phyloP scores from a whole-genome alignment of 2,113 vertebrate genomes.

The Phoenicopterus ruber region DNA sequence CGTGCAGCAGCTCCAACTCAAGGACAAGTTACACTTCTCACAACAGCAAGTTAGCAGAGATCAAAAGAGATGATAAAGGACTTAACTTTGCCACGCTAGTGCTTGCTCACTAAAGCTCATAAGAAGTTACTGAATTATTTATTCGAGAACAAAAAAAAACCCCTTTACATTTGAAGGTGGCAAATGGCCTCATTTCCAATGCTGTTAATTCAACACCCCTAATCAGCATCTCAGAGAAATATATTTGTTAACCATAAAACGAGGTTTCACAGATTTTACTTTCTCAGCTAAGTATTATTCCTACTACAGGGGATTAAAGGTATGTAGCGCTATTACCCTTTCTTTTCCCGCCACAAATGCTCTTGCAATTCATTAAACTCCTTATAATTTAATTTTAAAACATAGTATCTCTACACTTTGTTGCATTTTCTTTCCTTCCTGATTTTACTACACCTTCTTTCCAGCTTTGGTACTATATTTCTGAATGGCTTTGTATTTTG shows the following conservation, averaged over 20 bases:
- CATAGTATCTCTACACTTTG: not conserved
- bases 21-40: not conserved
- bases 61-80: slow-evolving; percentile 33
- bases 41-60: not conserved
- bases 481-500: not conserved
- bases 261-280: not conserved
- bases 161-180: not conserved
- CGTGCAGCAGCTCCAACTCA: not conserved
- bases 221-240: slow-evolving; percentile 5
- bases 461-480: not conserved
- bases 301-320: not conserved
- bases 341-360: not conserved
- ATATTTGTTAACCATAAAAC: not conserved
- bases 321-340: not conserved
- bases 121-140: slow-evolving; percentile 36
- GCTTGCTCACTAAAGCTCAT: not conserved
- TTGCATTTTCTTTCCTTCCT: not conserved
- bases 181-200: slow-evolving; percentile 9
- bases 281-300: not conserved
- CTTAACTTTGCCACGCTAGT: not conserved
- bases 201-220: not conserved
- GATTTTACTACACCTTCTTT: not conserved
- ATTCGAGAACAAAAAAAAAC: not conserved
- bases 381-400: not conserved
- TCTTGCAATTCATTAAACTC: not conserved